Evolutionary conservation across 2,888 invertebrate genomes (phyloP).

Genomic region (Pseudococcus jackbeardsleyi): DNA sequence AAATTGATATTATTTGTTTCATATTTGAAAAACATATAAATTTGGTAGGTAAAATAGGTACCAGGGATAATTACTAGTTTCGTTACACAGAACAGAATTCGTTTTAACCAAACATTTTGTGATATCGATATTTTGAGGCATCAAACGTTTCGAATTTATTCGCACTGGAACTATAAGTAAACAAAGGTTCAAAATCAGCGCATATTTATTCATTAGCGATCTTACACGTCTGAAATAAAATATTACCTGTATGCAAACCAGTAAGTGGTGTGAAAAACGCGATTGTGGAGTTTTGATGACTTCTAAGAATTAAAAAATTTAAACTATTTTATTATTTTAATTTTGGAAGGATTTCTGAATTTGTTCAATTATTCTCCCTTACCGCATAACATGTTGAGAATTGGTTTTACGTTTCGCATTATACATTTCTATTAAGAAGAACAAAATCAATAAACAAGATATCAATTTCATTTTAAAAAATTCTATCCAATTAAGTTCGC

Average conservation of each 20-base stretch:
- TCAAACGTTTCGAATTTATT: constrained; percentile 11
- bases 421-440: too few species aligned
- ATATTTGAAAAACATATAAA: neutral
- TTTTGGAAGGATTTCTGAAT: too few species aligned
- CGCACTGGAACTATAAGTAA: neutral
- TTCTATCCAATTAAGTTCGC: too few species aligned
- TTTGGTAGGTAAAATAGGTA: too few species aligned
- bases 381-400: too few species aligned
- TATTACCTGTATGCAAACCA: neutral
- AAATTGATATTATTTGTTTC: neutral
- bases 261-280: neutral
- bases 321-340: too few species aligned
- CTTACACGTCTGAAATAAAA: neutral
- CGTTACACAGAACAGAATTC: constrained; percentile 20
- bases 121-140: constrained; percentile 7
- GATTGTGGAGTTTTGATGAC: neutral
- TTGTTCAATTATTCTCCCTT: too few species aligned
- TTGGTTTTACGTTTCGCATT: too few species aligned
- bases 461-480: too few species aligned
- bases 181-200: neutral
- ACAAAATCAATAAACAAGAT: too few species aligned
- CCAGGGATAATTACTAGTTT: constrained; percentile 10
- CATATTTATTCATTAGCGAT: neutral
- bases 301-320: neutral
- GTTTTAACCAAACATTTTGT: neutral